Evolutionary conservation across 2,113 vertebrate species (phyloP).

Genomic region (Stercorarius parasiticus): DNA sequence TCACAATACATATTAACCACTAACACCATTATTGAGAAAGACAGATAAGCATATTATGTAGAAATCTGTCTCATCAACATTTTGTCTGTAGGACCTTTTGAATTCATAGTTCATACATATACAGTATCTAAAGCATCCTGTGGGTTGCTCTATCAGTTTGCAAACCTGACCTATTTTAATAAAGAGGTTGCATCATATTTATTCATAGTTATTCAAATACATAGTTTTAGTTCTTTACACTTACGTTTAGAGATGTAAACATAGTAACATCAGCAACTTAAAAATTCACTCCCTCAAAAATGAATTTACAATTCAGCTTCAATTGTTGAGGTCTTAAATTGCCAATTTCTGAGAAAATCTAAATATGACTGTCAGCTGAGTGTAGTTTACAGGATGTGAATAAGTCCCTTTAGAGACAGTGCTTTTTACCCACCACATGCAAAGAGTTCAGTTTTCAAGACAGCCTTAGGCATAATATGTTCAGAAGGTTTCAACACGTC

Average conservation of each 20-base stretch:
- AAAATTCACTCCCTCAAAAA: not conserved
- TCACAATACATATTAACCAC: not conserved
- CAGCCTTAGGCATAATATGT: constrained; percentile 35
- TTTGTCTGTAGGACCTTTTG: not conserved
- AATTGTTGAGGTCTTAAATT: not conserved
- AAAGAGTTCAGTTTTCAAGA: constrained; percentile 20
- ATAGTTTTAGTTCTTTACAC: not conserved
- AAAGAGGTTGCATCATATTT: not conserved
- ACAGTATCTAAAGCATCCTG: not conserved
- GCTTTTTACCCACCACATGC: not conserved
- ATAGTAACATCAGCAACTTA: not conserved
- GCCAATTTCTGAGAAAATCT: constrained; percentile 17
- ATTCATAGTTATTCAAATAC: not conserved
- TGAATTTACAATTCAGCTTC: not conserved
- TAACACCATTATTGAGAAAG: not conserved
- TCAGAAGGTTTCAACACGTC: constrained; percentile 40
- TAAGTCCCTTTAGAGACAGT: constrained; percentile 13
- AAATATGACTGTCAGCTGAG: constrained; percentile 13
- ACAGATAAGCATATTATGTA: not conserved
- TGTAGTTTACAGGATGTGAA: constrained; percentile 16
- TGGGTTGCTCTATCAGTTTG: not conserved
- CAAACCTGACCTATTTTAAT: not conserved
- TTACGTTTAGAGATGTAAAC: not conserved
- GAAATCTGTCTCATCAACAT: not conserved
- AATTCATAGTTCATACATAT: not conserved